phyloP scores from a whole-genome alignment of 2,888 invertebrate species.

The Galerucella nymphaeae region DNA sequence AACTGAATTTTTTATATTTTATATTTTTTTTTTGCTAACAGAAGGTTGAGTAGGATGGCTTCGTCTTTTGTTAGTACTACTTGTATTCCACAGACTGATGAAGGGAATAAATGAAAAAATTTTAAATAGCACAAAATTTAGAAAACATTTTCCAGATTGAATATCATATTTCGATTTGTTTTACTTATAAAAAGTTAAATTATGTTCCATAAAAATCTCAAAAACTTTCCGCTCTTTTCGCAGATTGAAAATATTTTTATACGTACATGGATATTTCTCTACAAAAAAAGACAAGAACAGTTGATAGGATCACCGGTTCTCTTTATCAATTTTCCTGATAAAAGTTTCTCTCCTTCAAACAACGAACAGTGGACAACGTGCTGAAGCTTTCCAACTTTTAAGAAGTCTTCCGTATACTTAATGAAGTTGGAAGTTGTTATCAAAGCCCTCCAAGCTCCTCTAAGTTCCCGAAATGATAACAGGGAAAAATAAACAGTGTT shows the following conservation, averaged over 20 bases:
- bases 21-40: too few relatives aligned
- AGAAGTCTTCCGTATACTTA: conserved; percentile 31
- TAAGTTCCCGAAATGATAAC: conserved; percentile 20
- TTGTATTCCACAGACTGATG: too few relatives aligned
- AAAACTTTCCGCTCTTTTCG: conserved; percentile 13
- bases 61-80: too few relatives aligned
- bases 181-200: conserved; percentile 27
- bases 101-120: too few relatives aligned
- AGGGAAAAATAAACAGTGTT: conserved; percentile 19
- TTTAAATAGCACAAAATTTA: background rate
- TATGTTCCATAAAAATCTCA: conserved; percentile 13
- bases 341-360: conserved; percentile 21
- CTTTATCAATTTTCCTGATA: conserved; percentile 30
- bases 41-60: too few relatives aligned
- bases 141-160: background rate
- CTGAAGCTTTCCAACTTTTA: conserved; percentile 33
- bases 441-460: conserved; percentile 28
- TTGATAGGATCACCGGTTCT: conserved; percentile 25
- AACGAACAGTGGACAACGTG: conserved; percentile 25
- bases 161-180: background rate
- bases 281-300: conserved; percentile 14
- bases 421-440: conserved; percentile 36
- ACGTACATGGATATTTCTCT: conserved; percentile 12
- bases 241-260: conserved; percentile 28
- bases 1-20: too few relatives aligned